phyloP scores from a whole-genome alignment of 2,888 invertebrate genomes.

The Lasioglossum calceatum region DNA sequence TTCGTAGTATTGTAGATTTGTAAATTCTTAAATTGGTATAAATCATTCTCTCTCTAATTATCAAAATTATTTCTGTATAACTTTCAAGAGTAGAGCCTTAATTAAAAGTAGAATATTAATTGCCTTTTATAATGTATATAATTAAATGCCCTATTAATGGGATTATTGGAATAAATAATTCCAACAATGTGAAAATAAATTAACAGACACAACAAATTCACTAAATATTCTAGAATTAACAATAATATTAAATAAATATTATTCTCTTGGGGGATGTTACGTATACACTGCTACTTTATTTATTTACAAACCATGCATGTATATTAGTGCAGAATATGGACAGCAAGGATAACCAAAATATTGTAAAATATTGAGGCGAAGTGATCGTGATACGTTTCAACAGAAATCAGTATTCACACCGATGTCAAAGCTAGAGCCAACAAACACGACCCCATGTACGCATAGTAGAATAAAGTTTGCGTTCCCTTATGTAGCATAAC shows the following conservation, averaged over 20 bases:
- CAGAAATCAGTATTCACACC: background rate
- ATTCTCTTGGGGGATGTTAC: background rate
- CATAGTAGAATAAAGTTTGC: constrained; percentile 27
- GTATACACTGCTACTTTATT: background rate
- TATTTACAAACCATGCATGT: no score
- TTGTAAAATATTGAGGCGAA: background rate
- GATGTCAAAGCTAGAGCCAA: background rate
- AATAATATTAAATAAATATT: background rate
- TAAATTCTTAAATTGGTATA: background rate
- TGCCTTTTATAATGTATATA: no score
- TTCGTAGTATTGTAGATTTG: no score
- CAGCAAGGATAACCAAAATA: background rate
- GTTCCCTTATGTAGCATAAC: constrained; percentile 9
- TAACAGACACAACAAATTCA: no score
- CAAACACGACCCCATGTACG: constrained; percentile 6
- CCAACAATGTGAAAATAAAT: background rate
- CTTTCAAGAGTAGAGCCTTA: no score
- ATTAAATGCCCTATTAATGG: no score
- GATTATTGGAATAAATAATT: background rate
- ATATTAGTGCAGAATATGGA: background rate
- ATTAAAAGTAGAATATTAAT: no score
- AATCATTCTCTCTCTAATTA: background rate
- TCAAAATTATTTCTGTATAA: background rate
- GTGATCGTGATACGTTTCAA: background rate
- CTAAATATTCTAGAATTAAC: no score